Base-by-base conservation (phyloP, 2,888 invertebrate genomes). In the Pristionchus entomophagus region DNA sequence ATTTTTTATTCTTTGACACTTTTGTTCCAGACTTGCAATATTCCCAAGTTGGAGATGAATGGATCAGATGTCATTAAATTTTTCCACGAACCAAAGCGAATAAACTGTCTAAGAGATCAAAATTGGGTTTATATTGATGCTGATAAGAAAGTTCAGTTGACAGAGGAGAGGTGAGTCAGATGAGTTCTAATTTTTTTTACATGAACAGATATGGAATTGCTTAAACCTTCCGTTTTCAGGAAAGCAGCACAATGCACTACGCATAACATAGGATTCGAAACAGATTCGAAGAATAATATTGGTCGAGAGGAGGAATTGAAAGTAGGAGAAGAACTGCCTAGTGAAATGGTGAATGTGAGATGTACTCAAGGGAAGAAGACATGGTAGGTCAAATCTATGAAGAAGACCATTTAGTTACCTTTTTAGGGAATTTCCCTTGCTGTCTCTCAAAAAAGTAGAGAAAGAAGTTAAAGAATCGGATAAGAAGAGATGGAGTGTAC, bases 231-330 rank as follows among this genome's bases (percentile, higher is more conserved):
- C 69, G n/a, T 41, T 73, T 69, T 77, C 77, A 80, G 88, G 56
- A 87, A 87, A 73, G 86, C 87, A 2, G 89, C 90, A 0, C 86
- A 84, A 19, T 90, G 89, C 62, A 87, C 86, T 69, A 65, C 87
- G 8, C 84, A 82, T 35, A 88, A 88, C 56, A 87, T 90, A 32
- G n/a, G 38, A 49, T 78, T 89, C 26, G 81, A 87, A 41, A 86
- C 89, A 26, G 90, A 90, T 77, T 62, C 86, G 26, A 86, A 88
- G 2, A 88, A 89, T 59, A 51, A n/a, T 10, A 82, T 86, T 81
- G 77, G 88, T 86, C 6, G 77, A 80, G 41, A 49, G 49, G 38
- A 85, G 85, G 86, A 86, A 86, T 29, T 87, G 84, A 49, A 53
- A 38, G 56, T 41, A 14, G 85, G 78, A 14, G n/a, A 59, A 10